Evolutionary conservation across 2,888 invertebrate genomes (phyloP), one percentile per base, ranked within the genome.

Genomic region (Scaptomyza reducta): DNA sequence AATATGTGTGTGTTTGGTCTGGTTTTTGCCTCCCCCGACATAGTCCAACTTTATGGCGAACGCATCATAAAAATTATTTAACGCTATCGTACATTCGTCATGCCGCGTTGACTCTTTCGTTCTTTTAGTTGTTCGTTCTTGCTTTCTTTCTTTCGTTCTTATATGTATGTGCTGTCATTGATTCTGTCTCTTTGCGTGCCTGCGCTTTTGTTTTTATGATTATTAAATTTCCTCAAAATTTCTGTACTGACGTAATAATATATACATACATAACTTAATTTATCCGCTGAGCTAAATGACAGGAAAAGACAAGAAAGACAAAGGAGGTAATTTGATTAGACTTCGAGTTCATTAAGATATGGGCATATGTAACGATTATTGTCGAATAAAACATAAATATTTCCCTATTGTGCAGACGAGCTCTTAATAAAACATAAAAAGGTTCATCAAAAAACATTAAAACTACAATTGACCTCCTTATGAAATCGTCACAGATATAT

Each of bases 11-110:
- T 33, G 33, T 31, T 2, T 31, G 9, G 3, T 40, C 40, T 53
- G 11, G 9, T 5, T 66, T 66, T 33, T 35, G 33, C 61, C 31
- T 45, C 61, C 73, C 61, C 31, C 56, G 3, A 22, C 22, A 22
- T 22, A 22, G 22, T 5, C 1, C 22, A 22, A 22, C 5, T 83
- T 79, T 86, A 86, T 79, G 57, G 74, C 81, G 75, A 80, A 75
- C 78, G 78, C 81, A 87, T 82, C 87, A 77, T 79, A 86, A 81
- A 85, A 86, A 83, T 81, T 81, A 80, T 84, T 82, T 87, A 82
- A 87, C 84, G 87, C 87, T 87, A 87, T 87, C 87, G 68, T 84
- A 77, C 84, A 77, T 86, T 82, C 83, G 84, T 86, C 87, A 79
- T 83, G 80, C 80, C 83, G 83, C 79, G 77, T 83, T 81, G 77